Base-by-base conservation (phyloP, 1,140 invertebrate genomes). In the Meteorus sp. region DNA sequence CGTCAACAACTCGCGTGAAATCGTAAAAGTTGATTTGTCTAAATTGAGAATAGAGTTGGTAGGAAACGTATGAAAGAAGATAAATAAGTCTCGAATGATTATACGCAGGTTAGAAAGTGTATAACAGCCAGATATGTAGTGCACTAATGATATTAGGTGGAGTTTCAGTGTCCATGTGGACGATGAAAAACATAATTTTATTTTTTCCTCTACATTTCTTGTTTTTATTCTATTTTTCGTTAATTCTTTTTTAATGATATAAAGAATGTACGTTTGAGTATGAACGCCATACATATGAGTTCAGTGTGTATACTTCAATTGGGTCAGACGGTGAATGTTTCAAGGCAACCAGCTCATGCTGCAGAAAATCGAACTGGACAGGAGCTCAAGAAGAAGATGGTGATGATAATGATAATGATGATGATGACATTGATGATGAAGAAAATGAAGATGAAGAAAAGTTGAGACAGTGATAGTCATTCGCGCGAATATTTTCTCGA, bases 1-100 rank as follows among this genome's bases (percentile, higher is more conserved):
- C 23, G 13, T 11, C 11, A 31, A 31, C 6, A 9, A 33, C 8
- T 50, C 27, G 47, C 19, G 47, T 50, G 47, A 50, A 50, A 50
- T 50, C 13, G 27, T 50, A 50, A 50, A 50, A 50, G 47, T 50
- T 50, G 47, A 31, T 50, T n/a, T 31, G 7, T 50, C 25, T 48
- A 48, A 25, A 50, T 50, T 25, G 17, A 50, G 22, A n/a, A 9
- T 9, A n/a, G n/a, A n/a, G n/a, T n/a, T n/a, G n/a, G n/a, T n/a
- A n/a, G n/a, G n/a, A n/a, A n/a, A n/a, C n/a, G n/a, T n/a, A 25
- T 50, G 13, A 1, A 35, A 50, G 17, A n/a, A 50, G 33, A 50
- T 33, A 25, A 25, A n/a, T 4, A 29, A 5, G 11, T 33, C 27
- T 17, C 19, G 13, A 19, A 31, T 50, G 47, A 50, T 50, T 50